These are phyloP conservation scores for Crotalus tigris DNA, from an alignment of 2,113 vertebrate species.

Conservation along the genomic window DNA sequence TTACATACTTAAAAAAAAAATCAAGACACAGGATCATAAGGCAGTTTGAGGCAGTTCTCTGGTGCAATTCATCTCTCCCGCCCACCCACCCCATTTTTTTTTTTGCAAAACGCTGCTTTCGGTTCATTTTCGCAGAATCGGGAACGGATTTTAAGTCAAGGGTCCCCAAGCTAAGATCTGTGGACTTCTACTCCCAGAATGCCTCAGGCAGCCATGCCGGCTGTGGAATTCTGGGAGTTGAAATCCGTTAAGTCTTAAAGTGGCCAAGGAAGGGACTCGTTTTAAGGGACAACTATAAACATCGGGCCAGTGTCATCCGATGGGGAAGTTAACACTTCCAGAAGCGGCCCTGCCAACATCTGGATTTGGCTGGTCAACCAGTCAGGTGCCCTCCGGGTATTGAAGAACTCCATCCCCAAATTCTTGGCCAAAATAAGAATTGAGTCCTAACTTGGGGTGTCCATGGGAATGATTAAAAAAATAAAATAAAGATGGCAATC, in stretches of 20 bases:
- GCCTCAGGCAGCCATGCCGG: too few relatives aligned
- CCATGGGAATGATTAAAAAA: background rate
- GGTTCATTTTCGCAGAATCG: background rate
- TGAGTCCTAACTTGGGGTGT: background rate
- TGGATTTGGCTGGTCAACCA: background rate
- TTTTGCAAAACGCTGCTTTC: background rate
- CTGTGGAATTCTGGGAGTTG: background rate
- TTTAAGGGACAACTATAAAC: constrained; percentile 16
- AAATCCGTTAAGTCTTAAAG: background rate
- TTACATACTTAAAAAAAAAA: constrained; percentile 3
- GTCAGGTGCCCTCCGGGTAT: background rate
- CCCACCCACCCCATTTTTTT: background rate
- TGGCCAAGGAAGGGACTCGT: background rate
- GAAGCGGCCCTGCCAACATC: background rate
- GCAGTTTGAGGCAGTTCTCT: constrained; percentile 27
- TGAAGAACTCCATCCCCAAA: background rate
- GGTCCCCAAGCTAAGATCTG: background rate
- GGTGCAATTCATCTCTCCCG: background rate
- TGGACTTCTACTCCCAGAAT: too few relatives aligned
- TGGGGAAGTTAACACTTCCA: background rate
- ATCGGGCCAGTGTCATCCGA: background rate
- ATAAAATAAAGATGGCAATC: background rate
- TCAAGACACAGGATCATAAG: constrained; percentile 3
- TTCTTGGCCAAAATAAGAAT: background rate
- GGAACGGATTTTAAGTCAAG: background rate